These are phyloP conservation scores for Arrhopalites spinosus DNA, from an alignment of 2,888 invertebrate genomes.

Conservation along the genomic window DNA sequence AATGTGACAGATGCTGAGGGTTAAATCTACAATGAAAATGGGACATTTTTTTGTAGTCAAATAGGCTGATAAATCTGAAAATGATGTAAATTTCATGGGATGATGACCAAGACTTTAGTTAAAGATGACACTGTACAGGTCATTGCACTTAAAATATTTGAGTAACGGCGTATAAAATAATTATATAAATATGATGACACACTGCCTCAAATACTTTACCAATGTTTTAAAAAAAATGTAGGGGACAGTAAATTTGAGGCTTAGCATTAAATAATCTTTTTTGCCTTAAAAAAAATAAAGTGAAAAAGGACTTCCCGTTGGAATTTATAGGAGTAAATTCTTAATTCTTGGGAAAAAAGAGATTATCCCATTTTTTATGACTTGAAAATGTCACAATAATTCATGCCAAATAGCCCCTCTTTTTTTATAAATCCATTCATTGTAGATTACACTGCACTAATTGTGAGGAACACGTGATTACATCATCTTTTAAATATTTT, in stretches of 20 bases:
- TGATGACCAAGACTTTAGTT: too few relatives aligned
- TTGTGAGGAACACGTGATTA: too few relatives aligned
- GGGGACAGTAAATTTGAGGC: not conserved
- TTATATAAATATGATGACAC: not conserved
- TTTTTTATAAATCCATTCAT: too few relatives aligned
- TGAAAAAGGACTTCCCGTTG: too few relatives aligned
- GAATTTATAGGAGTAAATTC: too few relatives aligned
- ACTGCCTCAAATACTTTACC: conserved; percentile 23
- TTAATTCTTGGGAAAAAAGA: not conserved
- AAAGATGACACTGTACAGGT: conserved; percentile 9
- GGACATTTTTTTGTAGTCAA: too few relatives aligned
- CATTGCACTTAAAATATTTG: conserved; percentile 4
- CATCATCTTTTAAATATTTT: too few relatives aligned
- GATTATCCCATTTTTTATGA: not conserved
- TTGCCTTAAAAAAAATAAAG: not conserved
- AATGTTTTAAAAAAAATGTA: too few relatives aligned
- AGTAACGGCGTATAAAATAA: not conserved
- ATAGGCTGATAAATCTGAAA: not conserved
- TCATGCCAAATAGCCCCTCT: too few relatives aligned
- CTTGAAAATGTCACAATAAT: not conserved
- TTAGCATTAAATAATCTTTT: not conserved
- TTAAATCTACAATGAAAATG: too few relatives aligned
- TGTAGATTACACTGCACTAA: too few relatives aligned
- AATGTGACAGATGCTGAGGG: too few relatives aligned
- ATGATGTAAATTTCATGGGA: not conserved